Evolutionary conservation across 2,113 vertebrate genomes (phyloP).

Genomic region (Pomatostomus ruficeps): DNA sequence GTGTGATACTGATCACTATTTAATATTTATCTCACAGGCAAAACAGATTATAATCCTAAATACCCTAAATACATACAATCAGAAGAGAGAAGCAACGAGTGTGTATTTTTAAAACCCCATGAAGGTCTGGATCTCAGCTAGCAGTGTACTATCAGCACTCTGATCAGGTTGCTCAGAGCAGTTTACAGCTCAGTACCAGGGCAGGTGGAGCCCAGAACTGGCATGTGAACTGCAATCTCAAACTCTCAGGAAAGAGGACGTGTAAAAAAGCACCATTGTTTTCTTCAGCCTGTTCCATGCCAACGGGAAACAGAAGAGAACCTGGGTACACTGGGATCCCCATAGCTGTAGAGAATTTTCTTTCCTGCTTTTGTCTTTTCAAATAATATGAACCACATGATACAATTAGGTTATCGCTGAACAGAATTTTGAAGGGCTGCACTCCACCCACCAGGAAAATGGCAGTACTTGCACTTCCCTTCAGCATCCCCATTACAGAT

Average conservation of each 20-base stretch:
- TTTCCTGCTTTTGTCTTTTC: conserved; percentile 37
- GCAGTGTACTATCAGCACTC: neutral
- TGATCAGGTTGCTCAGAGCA: neutral
- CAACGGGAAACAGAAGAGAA: neutral
- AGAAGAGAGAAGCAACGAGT: neutral
- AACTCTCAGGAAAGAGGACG: neutral
- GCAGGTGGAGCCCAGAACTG: neutral
- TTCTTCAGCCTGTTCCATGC: neutral
- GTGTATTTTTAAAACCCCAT: neutral
- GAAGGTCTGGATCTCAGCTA: neutral
- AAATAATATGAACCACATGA: neutral
- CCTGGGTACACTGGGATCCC: neutral
- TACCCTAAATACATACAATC: neutral
- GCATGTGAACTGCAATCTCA: neutral
- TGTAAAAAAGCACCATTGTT: conserved; percentile 3
- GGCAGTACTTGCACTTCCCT: neutral
- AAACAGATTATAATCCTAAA: neutral
- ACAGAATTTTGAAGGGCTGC: neutral
- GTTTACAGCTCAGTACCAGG: neutral
- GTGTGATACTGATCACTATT: neutral
- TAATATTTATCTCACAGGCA: neutral
- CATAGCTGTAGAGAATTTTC: neutral
- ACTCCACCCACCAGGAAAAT: neutral
- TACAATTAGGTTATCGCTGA: neutral
- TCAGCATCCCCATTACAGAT: neutral